Conservation (phyloP, 2,888 invertebrate genomes). For the Lasioglossum morio region DNA sequence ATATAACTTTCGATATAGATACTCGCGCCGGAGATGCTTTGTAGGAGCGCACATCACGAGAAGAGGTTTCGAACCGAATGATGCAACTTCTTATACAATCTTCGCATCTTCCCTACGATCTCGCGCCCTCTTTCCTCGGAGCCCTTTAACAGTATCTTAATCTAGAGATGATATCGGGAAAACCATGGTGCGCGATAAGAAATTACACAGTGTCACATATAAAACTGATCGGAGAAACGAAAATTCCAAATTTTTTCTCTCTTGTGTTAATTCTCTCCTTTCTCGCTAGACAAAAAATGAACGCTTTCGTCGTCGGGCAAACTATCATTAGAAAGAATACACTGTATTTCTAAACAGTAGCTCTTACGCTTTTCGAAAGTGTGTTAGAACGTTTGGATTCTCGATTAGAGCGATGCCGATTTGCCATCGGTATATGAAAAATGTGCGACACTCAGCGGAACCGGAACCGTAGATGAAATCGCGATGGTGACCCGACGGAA, state of each 20-base stretch:
- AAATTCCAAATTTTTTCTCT: neutral
- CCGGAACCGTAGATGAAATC: neutral
- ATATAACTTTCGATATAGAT: conserved; percentile 56
- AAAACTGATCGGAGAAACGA: neutral
- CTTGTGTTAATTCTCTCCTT: neutral
- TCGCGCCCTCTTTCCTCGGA: conserved; percentile 60
- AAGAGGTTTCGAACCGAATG: conserved; percentile 59
- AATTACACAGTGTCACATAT: conserved; percentile 20
- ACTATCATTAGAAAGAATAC: neutral
- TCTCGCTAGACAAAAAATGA: neutral
- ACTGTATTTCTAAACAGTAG: neutral
- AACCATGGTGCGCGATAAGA: conserved; percentile 40
- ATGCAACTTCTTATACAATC: conserved; percentile 64
- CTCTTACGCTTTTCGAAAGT: neutral
- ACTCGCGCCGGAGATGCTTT: conserved; percentile 59
- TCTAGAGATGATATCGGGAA: conserved; percentile 46
- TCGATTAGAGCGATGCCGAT: neutral
- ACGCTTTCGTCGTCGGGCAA: neutral
- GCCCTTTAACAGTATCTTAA: conserved; percentile 58
- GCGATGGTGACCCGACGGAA: neutral
- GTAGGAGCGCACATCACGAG: conserved; percentile 61
- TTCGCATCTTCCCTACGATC: conserved; percentile 58
- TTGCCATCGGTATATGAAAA: neutral
- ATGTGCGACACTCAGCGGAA: neutral
- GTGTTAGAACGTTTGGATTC: neutral